These are phyloP conservation scores for Gadus chalcogrammus DNA, from an alignment of 2,113 vertebrate species.

Conservation along the genomic window DNA sequence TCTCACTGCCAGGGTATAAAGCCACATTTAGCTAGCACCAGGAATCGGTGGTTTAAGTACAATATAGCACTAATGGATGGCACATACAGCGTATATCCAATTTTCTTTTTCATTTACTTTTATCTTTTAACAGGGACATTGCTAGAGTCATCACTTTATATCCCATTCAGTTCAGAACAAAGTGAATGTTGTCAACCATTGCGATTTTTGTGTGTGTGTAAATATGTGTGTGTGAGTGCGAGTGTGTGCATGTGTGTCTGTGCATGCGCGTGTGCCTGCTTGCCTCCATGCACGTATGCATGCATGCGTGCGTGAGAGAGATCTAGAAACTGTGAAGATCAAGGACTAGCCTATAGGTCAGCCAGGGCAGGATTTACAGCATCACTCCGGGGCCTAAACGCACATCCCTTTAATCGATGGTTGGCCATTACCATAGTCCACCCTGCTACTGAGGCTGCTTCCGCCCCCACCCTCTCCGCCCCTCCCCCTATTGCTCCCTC, in stretches of 20 bases:
- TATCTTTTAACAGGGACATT: too few relatives aligned
- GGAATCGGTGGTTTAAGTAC: too few relatives aligned
- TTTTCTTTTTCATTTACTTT: background rate
- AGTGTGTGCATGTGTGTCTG: background rate
- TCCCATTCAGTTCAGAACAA: too few relatives aligned
- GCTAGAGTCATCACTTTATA: too few relatives aligned
- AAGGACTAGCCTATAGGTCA: too few relatives aligned
- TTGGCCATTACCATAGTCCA: constrained; percentile 58
- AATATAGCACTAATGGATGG: too few relatives aligned
- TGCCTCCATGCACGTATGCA: background rate
- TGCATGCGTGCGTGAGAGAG: too few relatives aligned
- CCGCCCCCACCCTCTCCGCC: constrained; percentile 15
- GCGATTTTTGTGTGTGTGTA: background rate
- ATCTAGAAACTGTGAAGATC: too few relatives aligned
- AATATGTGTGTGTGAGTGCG: constrained; percentile 1
- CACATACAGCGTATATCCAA: constrained; percentile 3
- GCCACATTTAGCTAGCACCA: too few relatives aligned
- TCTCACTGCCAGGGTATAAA: too few relatives aligned
- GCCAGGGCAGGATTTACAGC: constrained; percentile 44
- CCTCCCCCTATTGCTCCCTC: constrained; percentile 52
- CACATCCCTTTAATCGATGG: constrained; percentile 46
- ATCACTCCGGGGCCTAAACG: constrained; percentile 35
- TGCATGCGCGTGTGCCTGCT: constrained; percentile 14
- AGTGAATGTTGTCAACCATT: too few relatives aligned
- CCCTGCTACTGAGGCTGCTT: constrained; percentile 29